A percentile compares a stretch with the other conserved stretches of the same genome.
Evolutionary conservation across 2,888 invertebrate species (phyloP).

Genomic region (Phalera bucephala): DNA sequence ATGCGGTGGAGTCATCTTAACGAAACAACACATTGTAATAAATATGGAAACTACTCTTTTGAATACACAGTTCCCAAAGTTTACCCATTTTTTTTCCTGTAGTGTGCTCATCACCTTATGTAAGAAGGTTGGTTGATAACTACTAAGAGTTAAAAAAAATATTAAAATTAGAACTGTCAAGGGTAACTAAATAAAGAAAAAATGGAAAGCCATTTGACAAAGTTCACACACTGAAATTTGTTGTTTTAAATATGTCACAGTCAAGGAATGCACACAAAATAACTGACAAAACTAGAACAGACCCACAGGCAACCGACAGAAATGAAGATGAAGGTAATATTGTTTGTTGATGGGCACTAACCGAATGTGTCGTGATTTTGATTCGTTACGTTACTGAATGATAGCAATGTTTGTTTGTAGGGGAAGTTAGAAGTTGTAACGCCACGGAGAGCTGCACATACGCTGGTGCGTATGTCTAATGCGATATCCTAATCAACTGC

Average conservation of each 20-base stretch:
- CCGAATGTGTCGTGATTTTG: background rate
- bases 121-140: too few species aligned
- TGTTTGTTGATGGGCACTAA: background rate
- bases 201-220: slow-evolving; percentile 76
- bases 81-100: too few species aligned
- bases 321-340: slow-evolving; percentile 61
- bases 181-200: slow-evolving; percentile 51
- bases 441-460: slow-evolving; percentile 61
- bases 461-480: slow-evolving; percentile 53
- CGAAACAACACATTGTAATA: too few species aligned
- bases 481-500: slow-evolving; percentile 4
- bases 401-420: slow-evolving; percentile 48
- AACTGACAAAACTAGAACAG: slow-evolving; percentile 62
- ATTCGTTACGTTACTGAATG: slow-evolving; percentile 7
- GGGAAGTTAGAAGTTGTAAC: slow-evolving; percentile 51
- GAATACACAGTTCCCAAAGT: too few species aligned
- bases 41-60: too few species aligned
- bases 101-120: too few species aligned
- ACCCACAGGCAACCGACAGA: slow-evolving; percentile 45
- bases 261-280: slow-evolving; percentile 72
- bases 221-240: slow-evolving; percentile 75
- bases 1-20: too few species aligned
- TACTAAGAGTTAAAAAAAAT: too few species aligned
- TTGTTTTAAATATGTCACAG: slow-evolving; percentile 78
- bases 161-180: slow-evolving; percentile 69